These are phyloP conservation scores for Ictalurus furcatus DNA, from an alignment of 2,113 vertebrate species.

Conservation along the genomic window DNA sequence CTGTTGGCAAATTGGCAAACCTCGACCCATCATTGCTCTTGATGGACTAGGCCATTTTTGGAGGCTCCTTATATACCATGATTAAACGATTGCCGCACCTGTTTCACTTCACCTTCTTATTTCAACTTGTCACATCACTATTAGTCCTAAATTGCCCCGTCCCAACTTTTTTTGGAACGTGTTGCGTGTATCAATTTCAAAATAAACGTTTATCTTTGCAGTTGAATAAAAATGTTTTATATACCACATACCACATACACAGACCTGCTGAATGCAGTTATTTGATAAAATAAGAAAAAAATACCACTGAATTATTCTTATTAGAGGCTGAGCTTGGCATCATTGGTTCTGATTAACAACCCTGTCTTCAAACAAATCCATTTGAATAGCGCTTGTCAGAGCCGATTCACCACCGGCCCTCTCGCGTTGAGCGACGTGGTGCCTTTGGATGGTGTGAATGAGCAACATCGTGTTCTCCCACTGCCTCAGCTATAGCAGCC, in stretches of 20 bases:
- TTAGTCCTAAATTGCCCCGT: too few species aligned
- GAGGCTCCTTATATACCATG: too few species aligned
- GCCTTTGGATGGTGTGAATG: slow-evolving; percentile 17
- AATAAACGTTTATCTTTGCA: too few species aligned
- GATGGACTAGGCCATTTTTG: too few species aligned
- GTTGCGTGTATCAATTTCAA: too few species aligned
- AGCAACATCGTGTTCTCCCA: slow-evolving; percentile 19
- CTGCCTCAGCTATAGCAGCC: slow-evolving; percentile 17
- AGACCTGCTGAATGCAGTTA: background rate
- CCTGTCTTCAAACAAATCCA: background rate
- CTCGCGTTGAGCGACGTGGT: background rate
- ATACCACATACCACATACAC: background rate
- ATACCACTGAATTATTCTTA: background rate
- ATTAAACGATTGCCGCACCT: too few species aligned
- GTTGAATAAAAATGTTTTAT: background rate
- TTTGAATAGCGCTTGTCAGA: slow-evolving; percentile 1
- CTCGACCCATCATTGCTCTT: too few species aligned
- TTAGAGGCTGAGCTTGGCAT: background rate
- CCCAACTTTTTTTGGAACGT: too few species aligned
- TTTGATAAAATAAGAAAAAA: background rate
- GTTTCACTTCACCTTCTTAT: too few species aligned
- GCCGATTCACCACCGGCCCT: background rate
- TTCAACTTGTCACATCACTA: too few species aligned
- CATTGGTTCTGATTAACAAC: background rate
- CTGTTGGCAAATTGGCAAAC: too few species aligned